Evolutionary conservation across 2,888 invertebrate genomes (phyloP).

Genomic region (Hetaerina titia): DNA sequence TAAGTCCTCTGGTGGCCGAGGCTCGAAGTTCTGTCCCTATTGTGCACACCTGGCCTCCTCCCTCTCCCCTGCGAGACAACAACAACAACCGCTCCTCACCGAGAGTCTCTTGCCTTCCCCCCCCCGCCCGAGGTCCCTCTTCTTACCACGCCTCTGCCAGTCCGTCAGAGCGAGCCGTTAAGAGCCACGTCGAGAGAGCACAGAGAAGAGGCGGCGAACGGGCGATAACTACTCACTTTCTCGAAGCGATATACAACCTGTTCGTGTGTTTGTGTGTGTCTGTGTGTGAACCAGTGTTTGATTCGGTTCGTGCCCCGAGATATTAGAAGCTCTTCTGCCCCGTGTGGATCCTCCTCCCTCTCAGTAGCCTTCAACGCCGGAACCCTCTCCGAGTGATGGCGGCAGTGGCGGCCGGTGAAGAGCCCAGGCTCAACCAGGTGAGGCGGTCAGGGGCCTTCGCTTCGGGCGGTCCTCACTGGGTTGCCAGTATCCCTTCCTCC

Average conservation of each 20-base stretch:
- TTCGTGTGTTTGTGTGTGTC: not conserved
- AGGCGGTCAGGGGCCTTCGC: not conserved
- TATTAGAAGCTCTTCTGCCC: not conserved
- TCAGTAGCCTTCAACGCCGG: not conserved
- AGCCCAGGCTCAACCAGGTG: conserved; percentile 61
- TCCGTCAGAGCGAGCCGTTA: not conserved
- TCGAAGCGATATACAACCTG: not conserved
- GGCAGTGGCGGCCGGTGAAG: conserved; percentile 25
- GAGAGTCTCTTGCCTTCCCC: not conserved
- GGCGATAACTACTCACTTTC: not conserved
- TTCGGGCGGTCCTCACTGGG: no score
- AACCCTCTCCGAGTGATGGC: not conserved
- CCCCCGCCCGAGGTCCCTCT: not conserved
- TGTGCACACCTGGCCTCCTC: not conserved
- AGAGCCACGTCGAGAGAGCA: no score
- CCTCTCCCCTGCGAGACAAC: not conserved
- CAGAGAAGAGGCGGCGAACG: not conserved
- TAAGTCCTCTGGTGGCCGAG: not conserved
- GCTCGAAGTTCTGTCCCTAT: not conserved
- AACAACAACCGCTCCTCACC: not conserved
- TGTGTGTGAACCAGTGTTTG: not conserved
- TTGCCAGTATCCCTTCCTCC: no score
- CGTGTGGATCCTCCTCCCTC: not conserved
- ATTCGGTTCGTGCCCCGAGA: not conserved
- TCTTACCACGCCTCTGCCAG: not conserved